Conservation (phyloP, 1,140 invertebrate genomes). For the Limonius californicus region DNA sequence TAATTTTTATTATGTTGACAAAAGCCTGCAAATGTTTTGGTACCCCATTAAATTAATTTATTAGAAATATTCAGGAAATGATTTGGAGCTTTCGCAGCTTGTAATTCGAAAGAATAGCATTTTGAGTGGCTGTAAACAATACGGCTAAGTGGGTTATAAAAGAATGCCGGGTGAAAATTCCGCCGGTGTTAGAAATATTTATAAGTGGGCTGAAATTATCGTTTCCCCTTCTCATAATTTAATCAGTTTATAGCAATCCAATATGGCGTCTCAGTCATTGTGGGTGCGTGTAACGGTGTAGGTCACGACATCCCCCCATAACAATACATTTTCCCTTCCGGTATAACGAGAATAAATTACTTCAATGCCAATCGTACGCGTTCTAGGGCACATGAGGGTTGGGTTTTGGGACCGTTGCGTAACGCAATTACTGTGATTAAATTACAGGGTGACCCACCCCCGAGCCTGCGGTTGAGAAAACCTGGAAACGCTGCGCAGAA, state of each 20-base stretch:
- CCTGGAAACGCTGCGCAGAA: neutral
- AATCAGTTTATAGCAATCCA: conserved; percentile 22
- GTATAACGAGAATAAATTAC: conserved; percentile 19
- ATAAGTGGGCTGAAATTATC: conserved; percentile 2
- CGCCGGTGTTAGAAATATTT: no score
- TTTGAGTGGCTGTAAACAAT: no score
- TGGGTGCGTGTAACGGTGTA: conserved; percentile 20
- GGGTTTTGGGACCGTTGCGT: conserved; percentile 9
- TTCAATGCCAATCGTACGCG: conserved; percentile 17
- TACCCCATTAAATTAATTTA: no score
- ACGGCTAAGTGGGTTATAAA: no score
- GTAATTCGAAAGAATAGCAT: no score
- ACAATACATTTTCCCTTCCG: conserved; percentile 28
- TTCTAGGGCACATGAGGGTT: conserved; percentile 16
- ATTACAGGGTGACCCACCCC: neutral
- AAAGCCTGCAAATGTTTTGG: no score
- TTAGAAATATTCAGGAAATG: no score
- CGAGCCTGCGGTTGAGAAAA: no score
- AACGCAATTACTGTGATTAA: neutral
- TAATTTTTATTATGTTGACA: no score
- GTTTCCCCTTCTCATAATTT: conserved; percentile 10
- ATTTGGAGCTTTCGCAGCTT: no score
- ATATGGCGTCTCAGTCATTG: conserved; percentile 25
- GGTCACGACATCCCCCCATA: conserved; percentile 29
- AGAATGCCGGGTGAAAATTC: no score